Conservation (phyloP, 2,113 vertebrate genomes). For the Eublepharis macularius region DNA sequence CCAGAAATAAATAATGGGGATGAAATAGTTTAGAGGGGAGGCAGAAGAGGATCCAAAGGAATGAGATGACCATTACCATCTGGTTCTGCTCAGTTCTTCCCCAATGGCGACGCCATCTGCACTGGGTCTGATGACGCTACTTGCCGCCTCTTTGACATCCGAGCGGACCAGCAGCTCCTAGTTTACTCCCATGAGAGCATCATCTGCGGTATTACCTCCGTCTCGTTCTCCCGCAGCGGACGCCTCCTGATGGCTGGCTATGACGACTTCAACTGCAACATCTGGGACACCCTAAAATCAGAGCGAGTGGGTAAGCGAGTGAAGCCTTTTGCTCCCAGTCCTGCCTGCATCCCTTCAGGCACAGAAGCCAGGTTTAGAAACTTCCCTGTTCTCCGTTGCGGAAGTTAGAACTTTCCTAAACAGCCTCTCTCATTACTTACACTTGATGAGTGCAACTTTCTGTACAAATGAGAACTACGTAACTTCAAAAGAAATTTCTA, state of each 20-base stretch:
- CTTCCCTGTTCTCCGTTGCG: not conserved
- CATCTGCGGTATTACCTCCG: constrained; percentile 93
- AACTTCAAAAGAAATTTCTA: too few relatives aligned
- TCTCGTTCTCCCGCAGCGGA: constrained; percentile 91
- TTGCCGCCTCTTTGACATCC: constrained; percentile 92
- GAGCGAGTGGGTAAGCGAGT: constrained; percentile 48
- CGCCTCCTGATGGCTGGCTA: constrained; percentile 92
- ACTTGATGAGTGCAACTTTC: too few relatives aligned
- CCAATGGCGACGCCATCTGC: constrained; percentile 92
- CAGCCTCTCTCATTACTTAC: too few relatives aligned
- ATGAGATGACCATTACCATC: fast-evolving
- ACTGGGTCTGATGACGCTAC: constrained; percentile 94
- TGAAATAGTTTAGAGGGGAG: not conserved
- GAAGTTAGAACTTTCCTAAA: too few relatives aligned
- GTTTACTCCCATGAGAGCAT: constrained; percentile 90
- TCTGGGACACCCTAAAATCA: constrained; percentile 85
- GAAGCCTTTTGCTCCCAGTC: fast-evolving
- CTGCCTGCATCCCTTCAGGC: not conserved
- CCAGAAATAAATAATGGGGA: not conserved
- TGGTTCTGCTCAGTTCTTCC: constrained; percentile 86
- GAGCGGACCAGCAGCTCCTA: constrained; percentile 95
- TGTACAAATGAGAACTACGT: too few relatives aligned
- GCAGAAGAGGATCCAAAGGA: not conserved
- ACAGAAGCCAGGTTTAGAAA: too few relatives aligned
- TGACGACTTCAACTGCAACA: constrained; percentile 96